Percentiles rank a stretch among this genome's conserved stretches.
Conservation (phyloP, 2,888 invertebrate species). For the Pyralis farinalis region DNA sequence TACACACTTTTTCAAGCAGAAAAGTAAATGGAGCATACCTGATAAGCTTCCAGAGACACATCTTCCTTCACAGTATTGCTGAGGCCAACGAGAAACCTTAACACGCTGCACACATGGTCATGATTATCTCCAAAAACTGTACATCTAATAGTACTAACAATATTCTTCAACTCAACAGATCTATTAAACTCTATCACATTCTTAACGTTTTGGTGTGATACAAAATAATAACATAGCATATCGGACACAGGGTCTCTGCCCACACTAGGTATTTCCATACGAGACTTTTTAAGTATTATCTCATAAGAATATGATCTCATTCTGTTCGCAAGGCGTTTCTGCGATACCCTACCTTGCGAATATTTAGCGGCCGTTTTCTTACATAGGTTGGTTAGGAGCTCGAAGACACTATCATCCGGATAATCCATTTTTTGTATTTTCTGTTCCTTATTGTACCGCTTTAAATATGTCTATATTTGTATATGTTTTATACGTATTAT, state of each 20-base stretch:
- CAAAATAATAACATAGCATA: constrained; percentile 55
- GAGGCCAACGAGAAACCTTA: constrained; percentile 51
- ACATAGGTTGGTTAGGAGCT: constrained; percentile 60
- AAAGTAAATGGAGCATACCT: no score
- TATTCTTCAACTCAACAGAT: constrained; percentile 49
- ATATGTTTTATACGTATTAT: not conserved
- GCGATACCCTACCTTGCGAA: constrained; percentile 44
- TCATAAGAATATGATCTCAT: constrained; percentile 66
- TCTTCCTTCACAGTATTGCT: constrained; percentile 52
- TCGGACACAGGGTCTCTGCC: constrained; percentile 54
- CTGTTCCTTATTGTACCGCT: no score
- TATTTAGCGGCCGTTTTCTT: constrained; percentile 53
- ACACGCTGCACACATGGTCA: constrained; percentile 42
- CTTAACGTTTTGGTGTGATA: constrained; percentile 48
- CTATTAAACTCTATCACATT: constrained; percentile 63
- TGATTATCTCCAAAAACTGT: constrained; percentile 46
- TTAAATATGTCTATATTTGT: not conserved
- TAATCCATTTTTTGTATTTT: constrained; percentile 14
- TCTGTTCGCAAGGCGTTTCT: constrained; percentile 44
- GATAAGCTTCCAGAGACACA: constrained; percentile 50
- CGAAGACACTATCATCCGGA: constrained; percentile 54
- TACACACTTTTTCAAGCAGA: no score
- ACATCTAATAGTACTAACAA: constrained; percentile 42
- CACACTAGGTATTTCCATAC: constrained; percentile 32
- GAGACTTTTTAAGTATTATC: constrained; percentile 61